A percentile compares a stretch with the other conserved stretches of the same genome.
Conservation (phyloP, 1,140 invertebrate species). For the Cotesia vestalis region DNA sequence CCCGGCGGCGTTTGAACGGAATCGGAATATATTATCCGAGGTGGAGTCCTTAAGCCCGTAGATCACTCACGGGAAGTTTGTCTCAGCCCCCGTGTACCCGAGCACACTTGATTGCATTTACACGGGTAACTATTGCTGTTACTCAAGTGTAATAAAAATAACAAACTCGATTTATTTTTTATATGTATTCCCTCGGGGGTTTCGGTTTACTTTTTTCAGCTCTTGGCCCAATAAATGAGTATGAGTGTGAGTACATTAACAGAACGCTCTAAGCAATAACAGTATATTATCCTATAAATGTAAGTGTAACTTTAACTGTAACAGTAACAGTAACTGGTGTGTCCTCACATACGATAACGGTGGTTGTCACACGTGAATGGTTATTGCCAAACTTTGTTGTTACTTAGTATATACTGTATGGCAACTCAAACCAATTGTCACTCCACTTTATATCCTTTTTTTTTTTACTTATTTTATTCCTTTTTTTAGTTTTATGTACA, state of each 20-base stretch:
- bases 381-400: slow-evolving; percentile 11
- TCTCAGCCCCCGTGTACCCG: neutral
- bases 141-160: too few species aligned
- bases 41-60: neutral
- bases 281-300: neutral
- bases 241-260: too few species aligned
- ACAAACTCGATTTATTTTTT: too few species aligned
- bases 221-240: too few species aligned
- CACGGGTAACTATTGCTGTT: neutral
- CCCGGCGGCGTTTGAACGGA: neutral
- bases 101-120: slow-evolving; percentile 14
- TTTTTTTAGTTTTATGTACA: neutral
- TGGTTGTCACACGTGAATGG: slow-evolving; percentile 11
- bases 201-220: too few species aligned
- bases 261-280: neutral
- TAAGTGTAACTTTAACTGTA: neutral
- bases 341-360: slow-evolving; percentile 10
- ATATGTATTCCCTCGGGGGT: too few species aligned
- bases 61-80: neutral
- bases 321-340: slow-evolving; percentile 4
- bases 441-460: slow-evolving; percentile 4
- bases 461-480: neutral
- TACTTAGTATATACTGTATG: slow-evolving; percentile 3
- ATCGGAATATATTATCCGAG: slow-evolving; percentile 15
- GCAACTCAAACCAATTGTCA: slow-evolving; percentile 4